These are phyloP conservation scores for Rattus norvegicus DNA, from an alignment of 2,113 vertebrate species.

Conservation along the genomic window GRCr8 NC_086027.1:85367001-85367500, in stretches of 20 bases:
- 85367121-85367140: slow-evolving; percentile 57
- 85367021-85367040: slow-evolving; percentile 31
- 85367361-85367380: background rate
- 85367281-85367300: slow-evolving; percentile 41
- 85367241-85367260: background rate
- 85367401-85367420: background rate
- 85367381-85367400: slow-evolving; percentile 30
- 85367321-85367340: slow-evolving; percentile 78
- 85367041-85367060: slow-evolving; percentile 65
- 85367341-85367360: slow-evolving; percentile 70
- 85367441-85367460: background rate
- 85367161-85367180: slow-evolving; percentile 71
- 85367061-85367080: slow-evolving; percentile 56
- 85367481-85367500: background rate
- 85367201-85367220: slow-evolving; percentile 76
- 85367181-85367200: slow-evolving; percentile 70
- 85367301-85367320: slow-evolving; percentile 70
- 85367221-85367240: slow-evolving; percentile 77
- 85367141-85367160: slow-evolving; percentile 57
- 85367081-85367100: slow-evolving; percentile 53
- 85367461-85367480: background rate
- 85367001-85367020: slow-evolving; percentile 62
- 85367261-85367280: slow-evolving; percentile 69
- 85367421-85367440: background rate
- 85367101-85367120: slow-evolving; percentile 26